Evolutionary conservation across 2,113 vertebrate genomes (phyloP).

Genomic region (Forbesichthys agassizii): DNA sequence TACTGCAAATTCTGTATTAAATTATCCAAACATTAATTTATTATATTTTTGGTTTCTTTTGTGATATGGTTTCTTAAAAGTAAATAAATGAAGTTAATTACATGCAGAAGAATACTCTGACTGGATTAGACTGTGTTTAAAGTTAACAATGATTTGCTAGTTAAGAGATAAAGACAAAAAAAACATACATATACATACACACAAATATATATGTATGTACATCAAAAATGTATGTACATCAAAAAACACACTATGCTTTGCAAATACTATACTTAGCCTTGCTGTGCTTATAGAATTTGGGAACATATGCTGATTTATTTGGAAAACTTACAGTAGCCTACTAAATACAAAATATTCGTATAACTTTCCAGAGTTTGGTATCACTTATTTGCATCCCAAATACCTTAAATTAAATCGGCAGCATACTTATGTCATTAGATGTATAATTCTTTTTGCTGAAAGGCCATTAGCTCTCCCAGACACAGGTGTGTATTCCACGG

Average conservation of each 20-base stretch:
- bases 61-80: too few relatives aligned
- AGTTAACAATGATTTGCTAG: too few relatives aligned
- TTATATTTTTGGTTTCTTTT: too few relatives aligned
- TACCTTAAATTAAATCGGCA: slow-evolving; percentile 82
- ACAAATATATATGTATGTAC: too few relatives aligned
- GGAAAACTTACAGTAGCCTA: background rate
- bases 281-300: background rate
- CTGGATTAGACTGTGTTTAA: too few relatives aligned
- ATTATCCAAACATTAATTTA: too few relatives aligned
- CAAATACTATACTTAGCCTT: background rate
- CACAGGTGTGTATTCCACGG: slow-evolving; percentile 80
- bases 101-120: too few relatives aligned
- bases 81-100: too few relatives aligned
- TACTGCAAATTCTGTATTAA: too few relatives aligned
- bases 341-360: slow-evolving; percentile 36
- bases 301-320: background rate
- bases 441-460: slow-evolving; percentile 60
- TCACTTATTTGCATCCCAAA: slow-evolving; percentile 46
- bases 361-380: slow-evolving; percentile 40
- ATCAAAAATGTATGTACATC: too few relatives aligned
- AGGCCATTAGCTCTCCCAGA: slow-evolving; percentile 84
- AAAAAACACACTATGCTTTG: background rate
- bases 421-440: slow-evolving; percentile 70
- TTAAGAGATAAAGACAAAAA: too few relatives aligned
- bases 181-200: too few relatives aligned